Evolutionary conservation across 2,113 vertebrate genomes (phyloP).

Genomic region (Chloropsis cyanopogon): DNA sequence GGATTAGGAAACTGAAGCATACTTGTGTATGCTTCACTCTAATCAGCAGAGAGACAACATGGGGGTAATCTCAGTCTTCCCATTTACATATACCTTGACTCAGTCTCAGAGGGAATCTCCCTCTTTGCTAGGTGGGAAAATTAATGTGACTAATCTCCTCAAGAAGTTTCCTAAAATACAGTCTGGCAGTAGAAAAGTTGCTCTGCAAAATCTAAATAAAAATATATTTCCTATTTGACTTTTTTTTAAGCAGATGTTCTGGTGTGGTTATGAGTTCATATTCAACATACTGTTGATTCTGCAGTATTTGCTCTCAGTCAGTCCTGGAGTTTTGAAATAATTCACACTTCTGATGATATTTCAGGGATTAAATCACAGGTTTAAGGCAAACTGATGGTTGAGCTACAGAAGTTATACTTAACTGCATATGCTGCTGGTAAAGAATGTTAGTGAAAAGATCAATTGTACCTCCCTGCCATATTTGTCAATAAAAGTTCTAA

Average conservation of each 20-base stretch:
- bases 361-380: not conserved
- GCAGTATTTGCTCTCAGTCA: not conserved
- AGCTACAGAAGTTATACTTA: not conserved
- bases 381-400: not conserved
- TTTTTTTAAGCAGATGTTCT: not conserved
- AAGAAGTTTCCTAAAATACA: not conserved
- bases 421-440: not conserved
- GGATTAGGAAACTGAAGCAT: not conserved
- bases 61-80: not conserved
- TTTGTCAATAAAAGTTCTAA: not conserved
- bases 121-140: not conserved
- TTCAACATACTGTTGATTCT: not conserved
- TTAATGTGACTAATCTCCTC: not conserved
- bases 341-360: not conserved
- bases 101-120: not conserved
- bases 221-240: not conserved
- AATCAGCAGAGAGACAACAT: not conserved
- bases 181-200: not conserved
- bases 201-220: not conserved
- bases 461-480: not conserved
- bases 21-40: not conserved
- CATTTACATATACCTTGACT: not conserved
- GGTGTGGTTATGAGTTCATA: not conserved
- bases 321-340: not conserved
- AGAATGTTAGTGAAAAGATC: not conserved